Evolutionary conservation across 2,888 invertebrate genomes (phyloP), one percentile per base, ranked within the genome.

Genomic region (Epinotia demarniana): DNA sequence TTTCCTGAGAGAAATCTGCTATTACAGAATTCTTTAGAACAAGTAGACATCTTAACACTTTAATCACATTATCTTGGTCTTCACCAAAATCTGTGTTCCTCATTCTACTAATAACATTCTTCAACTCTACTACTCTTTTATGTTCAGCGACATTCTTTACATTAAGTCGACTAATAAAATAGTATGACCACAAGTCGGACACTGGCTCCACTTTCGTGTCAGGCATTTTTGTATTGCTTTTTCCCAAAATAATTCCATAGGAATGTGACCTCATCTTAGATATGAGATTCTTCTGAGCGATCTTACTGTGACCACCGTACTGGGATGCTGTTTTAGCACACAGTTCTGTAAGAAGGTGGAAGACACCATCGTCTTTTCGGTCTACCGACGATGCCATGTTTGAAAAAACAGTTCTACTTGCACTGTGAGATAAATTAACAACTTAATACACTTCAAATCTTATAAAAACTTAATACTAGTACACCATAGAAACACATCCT

Each of bases 241-340:
- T 93, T 79, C 90, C 92, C 53, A 94, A 82, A 77, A 94, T 90
- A 27, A 94, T 89, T 81, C 93, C 94, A 75, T 90, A 94, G 0
- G 91, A 86, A 72, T 85, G 82, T 4, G 93, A 89, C 75, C 93
- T 86, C 91, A 94, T 90, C 85, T 90, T 90, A 6, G 83, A 80
- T 19, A 84, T 81, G 8, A 92, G 82, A 16, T 80, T 78, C 76
- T 86, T 92, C 72, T 87, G 89, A 55, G 92, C 87, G 77, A 90
- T 79, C 78, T 84, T 86, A 71, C 82, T 90, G 39, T 88, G 86
- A 53, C 78, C 78, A 76, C 86, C 85, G 78, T 90, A 89, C 78
- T 89, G 89, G 49, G 84, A 81, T 23, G 92, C 90, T 49, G 88
- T 89, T 81, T 86, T 93, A 11, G 83, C 83, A 78, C 94, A 93